Conservation (phyloP, 2,888 invertebrate species). For the Caenorhabditis angaria region DNA sequence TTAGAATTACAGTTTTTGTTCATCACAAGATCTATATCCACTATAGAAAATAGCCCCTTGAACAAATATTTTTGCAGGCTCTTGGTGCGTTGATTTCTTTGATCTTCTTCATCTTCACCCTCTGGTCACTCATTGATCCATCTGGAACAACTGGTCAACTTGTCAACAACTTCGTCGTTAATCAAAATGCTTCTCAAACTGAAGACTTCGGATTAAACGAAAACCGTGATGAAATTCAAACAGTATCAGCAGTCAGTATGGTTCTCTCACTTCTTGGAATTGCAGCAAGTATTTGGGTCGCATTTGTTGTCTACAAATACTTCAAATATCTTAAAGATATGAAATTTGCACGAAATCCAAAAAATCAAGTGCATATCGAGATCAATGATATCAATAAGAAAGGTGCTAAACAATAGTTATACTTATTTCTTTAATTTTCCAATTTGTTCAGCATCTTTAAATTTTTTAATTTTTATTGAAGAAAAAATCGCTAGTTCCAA, state of each 20-base stretch:
- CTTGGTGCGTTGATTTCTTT: constrained; percentile 39
- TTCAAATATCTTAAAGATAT: constrained; percentile 52
- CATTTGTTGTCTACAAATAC: constrained; percentile 53
- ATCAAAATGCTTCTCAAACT: constrained; percentile 32
- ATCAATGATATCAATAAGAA: constrained; percentile 48
- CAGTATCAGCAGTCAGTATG: constrained; percentile 42
- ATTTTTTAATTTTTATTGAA: constrained; percentile 9
- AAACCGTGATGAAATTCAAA: constrained; percentile 41
- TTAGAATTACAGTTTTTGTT: no score
- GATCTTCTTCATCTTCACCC: constrained; percentile 39
- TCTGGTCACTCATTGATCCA: constrained; percentile 57
- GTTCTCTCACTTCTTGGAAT: constrained; percentile 39
- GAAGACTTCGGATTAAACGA: constrained; percentile 42
- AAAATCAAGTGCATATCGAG: constrained; percentile 53
- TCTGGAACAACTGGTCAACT: constrained; percentile 39
- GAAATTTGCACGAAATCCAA: constrained; percentile 53
- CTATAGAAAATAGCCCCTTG: background rate
- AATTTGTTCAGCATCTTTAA: constrained; percentile 9
- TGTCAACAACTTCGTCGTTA: constrained; percentile 48
- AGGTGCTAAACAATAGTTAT: constrained; percentile 30
- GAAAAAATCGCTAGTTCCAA: constrained; percentile 5
- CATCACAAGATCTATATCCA: background rate
- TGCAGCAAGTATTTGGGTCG: constrained; percentile 51
- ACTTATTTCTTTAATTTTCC: background rate
- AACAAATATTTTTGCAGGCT: no score